Evolutionary conservation across 2,888 invertebrate genomes (phyloP), one percentile per base, ranked within the genome.

Genomic region (Acronicta leporina): DNA sequence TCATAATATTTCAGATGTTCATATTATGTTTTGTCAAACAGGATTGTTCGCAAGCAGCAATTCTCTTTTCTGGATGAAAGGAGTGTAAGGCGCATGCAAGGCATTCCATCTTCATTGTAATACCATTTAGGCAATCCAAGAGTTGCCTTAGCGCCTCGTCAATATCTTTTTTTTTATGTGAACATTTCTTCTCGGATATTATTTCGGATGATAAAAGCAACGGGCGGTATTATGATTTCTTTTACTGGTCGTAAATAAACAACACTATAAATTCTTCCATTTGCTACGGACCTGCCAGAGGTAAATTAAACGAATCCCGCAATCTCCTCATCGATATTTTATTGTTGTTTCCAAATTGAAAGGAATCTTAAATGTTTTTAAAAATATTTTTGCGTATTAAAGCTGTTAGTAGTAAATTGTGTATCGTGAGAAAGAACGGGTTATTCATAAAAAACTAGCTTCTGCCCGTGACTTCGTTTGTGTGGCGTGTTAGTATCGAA

Each of bases 371-470:
- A 40, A 44, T 57, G 41, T 42, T 7, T 47, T 10, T 11, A 56
- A 46, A 72, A 47, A 48, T 7, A 14, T 33, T 45, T 70, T 70
- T 45, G 52, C 70, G 70, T 74, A 70, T 48, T 58, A 56, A 6
- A 61, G 11, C 44, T 52, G 46, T 67, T 49, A 50, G 33, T 38
- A 50, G 33, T 38, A n/a, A 46, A 57, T 13, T 38, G 38, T 63
- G 49, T 59, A 57, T 68, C 54, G 68, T 68, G 72, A 64, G 75
- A 75, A 71, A 57, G 25, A 44, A 57, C 43, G 44, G 41, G 8
- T 35, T 44, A 33, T 57, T 45, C 16, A 42, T 5, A 42, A 45
- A 55, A 59, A 38, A 35, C 38, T 38, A n/a, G 38, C 59, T 10
- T 41, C 5, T 9, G 45, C n/a, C 11, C n/a, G n/a, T 7, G 1